Evolutionary conservation across 2,888 invertebrate species (phyloP).

Genomic region (Trichopoda pennipes): DNA sequence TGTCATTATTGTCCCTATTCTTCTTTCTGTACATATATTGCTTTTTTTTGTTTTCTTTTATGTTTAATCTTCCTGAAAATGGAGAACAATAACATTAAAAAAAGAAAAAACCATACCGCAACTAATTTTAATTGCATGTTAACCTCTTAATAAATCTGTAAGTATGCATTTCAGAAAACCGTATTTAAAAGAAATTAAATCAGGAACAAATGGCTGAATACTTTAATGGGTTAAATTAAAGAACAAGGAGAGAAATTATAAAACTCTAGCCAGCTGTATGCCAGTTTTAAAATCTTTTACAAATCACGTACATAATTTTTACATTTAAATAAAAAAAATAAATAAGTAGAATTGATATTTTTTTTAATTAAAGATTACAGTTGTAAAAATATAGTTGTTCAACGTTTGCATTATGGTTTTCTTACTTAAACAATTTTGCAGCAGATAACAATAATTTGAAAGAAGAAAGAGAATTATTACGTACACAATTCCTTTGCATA

Average conservation of each 20-base stretch:
- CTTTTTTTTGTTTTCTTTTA: background rate
- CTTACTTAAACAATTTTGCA: background rate
- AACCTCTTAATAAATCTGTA: background rate
- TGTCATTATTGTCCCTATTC: background rate
- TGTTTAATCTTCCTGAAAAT: background rate
- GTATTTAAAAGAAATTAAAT: background rate
- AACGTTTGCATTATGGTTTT: conserved; percentile 31
- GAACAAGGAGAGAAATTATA: background rate
- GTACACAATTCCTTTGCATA: no score
- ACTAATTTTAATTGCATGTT: background rate
- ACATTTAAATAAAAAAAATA: conserved; percentile 22
- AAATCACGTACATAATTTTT: conserved; percentile 39
- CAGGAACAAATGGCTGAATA: background rate
- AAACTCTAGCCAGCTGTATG: conserved; percentile 9
- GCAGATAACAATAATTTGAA: background rate
- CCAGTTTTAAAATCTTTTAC: conserved; percentile 15
- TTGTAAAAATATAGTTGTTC: background rate
- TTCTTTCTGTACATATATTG: background rate
- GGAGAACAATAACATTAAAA: background rate
- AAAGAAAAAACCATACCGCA: background rate
- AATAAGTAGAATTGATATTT: conserved; percentile 18
- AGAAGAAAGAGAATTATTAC: background rate
- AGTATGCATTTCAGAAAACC: conserved; percentile 9
- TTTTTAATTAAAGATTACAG: conserved; percentile 5
- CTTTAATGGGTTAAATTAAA: background rate